These are phyloP conservation scores for Megamerina dolium DNA, from an alignment of 2,888 invertebrate genomes.

Conservation along the genomic window DNA sequence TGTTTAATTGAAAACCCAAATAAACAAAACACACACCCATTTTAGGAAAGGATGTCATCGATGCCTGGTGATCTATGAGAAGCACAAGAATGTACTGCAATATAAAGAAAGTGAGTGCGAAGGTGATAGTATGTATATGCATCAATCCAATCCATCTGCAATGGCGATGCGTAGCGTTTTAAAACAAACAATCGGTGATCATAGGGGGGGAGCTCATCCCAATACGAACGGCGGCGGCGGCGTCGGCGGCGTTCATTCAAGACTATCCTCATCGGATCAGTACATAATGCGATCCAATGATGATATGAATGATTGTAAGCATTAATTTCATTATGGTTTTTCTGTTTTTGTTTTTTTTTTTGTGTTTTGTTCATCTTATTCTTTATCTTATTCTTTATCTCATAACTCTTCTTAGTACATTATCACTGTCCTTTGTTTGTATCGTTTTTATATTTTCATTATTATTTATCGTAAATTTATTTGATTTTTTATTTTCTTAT, in stretches of 20 bases:
- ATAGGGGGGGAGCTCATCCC: constrained; percentile 53
- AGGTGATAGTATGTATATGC: constrained; percentile 52
- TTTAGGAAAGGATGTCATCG: constrained; percentile 87
- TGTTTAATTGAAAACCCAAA: no score
- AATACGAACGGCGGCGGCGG: constrained; percentile 45
- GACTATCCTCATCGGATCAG: constrained; percentile 52
- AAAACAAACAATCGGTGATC: constrained; percentile 46
- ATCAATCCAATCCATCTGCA: constrained; percentile 52
- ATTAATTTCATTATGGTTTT: constrained; percentile 32
- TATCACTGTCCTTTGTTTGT: no score
- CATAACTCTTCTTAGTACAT: no score
- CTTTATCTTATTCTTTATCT: no score
- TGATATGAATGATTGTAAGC: constrained; percentile 52
- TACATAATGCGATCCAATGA: constrained; percentile 52
- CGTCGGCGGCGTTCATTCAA: no score
- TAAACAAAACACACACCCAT: no score
- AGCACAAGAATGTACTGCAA: constrained; percentile 89
- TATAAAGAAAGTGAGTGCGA: constrained; percentile 94
- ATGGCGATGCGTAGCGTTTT: constrained; percentile 52
- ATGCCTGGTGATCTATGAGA: constrained; percentile 92
- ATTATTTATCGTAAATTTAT: no score
- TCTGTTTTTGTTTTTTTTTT: constrained; percentile 5
- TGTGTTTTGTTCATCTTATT: no score
- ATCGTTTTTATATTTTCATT: no score
- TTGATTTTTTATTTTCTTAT: no score